Evolutionary conservation across 1,140 invertebrate species (phyloP).

Genomic region (Daktulosphaira vitifoliae): DNA sequence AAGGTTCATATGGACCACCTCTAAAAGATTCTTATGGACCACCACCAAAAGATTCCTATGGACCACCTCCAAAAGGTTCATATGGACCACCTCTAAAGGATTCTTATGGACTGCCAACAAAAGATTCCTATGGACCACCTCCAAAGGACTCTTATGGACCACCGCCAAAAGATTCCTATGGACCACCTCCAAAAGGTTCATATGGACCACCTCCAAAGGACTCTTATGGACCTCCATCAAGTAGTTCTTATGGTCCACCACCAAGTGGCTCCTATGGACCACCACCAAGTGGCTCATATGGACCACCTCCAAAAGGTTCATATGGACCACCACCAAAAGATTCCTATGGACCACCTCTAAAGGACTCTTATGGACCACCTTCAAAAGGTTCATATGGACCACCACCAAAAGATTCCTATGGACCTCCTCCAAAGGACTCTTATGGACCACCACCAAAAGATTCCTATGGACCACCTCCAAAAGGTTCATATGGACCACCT

Average conservation of each 20-base stretch:
- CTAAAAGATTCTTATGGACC: background rate
- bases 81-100: constrained; percentile 26
- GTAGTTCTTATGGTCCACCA: constrained; percentile 32
- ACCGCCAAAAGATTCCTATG: too few species aligned
- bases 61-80: constrained; percentile 13
- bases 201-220: background rate
- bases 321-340: too few species aligned
- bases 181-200: too few species aligned
- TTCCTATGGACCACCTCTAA: background rate
- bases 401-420: background rate
- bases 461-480: too few species aligned
- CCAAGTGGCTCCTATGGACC: too few species aligned
- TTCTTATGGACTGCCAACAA: background rate
- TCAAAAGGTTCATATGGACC: too few species aligned
- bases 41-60: background rate
- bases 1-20: background rate
- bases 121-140: too few species aligned
- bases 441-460: background rate
- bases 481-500: background rate
- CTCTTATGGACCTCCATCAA: background rate
- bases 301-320: too few species aligned
- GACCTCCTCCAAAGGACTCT: background rate
- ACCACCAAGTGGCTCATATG: constrained; percentile 1
- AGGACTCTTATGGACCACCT: too few species aligned
- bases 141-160: too few species aligned